Evolutionary conservation across 2,797 vertebrate species (phyloP).

Genomic region (Channa striata): DNA sequence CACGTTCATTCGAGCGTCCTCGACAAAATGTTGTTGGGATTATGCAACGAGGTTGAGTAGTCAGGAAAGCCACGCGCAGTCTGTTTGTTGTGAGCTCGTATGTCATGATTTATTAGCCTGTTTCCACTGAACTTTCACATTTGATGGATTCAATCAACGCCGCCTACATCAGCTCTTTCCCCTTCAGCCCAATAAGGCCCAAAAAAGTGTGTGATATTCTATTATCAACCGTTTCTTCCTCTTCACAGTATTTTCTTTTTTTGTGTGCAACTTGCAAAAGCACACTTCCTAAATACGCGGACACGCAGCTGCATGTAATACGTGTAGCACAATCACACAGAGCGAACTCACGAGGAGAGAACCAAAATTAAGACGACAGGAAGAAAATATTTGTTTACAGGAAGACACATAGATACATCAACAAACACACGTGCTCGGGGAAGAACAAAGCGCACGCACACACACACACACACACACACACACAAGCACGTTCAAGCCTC

Average conservation of each 20-base stretch:
- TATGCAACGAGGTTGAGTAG: no score
- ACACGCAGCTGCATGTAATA: background rate
- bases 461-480: conserved; percentile 19
- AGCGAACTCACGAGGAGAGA: background rate
- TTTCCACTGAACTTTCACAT: background rate
- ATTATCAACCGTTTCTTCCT: background rate
- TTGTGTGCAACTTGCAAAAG: background rate
- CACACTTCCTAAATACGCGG: no score
- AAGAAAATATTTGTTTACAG: background rate
- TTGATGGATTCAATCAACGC: background rate
- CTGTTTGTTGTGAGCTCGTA: no score
- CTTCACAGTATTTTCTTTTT: background rate
- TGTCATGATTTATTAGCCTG: no score
- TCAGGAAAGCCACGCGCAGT: no score
- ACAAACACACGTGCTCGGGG: background rate
- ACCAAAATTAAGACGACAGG: background rate
- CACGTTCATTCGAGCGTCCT: no score
- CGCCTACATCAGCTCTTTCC: no score
- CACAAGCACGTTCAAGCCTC: conserved; percentile 26
- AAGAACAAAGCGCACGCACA: conserved; percentile 28
- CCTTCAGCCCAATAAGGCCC: no score
- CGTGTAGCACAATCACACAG: background rate
- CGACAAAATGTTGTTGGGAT: no score
- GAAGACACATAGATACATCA: background rate
- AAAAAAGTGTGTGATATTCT: background rate